Evolutionary conservation across 1,140 invertebrate genomes (phyloP), one percentile per base, ranked within the genome.

Genomic region (Euwallacea similis): DNA sequence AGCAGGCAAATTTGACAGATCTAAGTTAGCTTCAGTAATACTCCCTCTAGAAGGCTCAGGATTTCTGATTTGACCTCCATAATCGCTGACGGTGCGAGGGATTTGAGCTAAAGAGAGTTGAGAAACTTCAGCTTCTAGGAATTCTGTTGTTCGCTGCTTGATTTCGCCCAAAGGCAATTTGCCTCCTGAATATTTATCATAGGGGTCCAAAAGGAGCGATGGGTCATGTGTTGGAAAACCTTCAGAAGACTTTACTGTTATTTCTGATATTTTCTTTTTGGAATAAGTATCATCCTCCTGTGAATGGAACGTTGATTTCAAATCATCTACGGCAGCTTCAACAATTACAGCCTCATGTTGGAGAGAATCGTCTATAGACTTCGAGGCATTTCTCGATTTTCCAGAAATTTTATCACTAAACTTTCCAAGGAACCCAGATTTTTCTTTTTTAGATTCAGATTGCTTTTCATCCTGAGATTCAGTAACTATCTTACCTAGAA

Each of bases 11-110:
- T 76, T 70, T 10, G 75, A 76, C 16, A 75, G 43, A 53, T 77
- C 76, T 15, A 77, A 74, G 43, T 77, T 74, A 8, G 74, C 69
- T 76, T 76, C 74, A 4, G 74, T 76, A 16, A 77, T 76, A 7
- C 64, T 72, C 6, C 65, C 2, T 42, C 42, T 42, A 46, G 55
- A 21, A 42, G 42, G 11, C 2, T 58, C 47, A 13, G 42, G 7
- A 58, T 53, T 58, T 69, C 73, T 73, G 33, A 72, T 65, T 50
- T 71, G 43, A 16, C 53, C 58, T 16, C 68, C 66, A 53, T 75
- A 70, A 55, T 76, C 75, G n/a, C 73, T 75, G 7, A 73, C 69
- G 33, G 75, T 66, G 46, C 75, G 47, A 21, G 73, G 75, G 41
- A 75, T 76, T 63, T 70, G 58, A 6, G 60, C 13, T 42, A 70